Conservation (phyloP, 2,113 vertebrate species). For the cat (Felis catus) region F.catus_Fca126_mat1.0 CM031414.1:35123501-35124000, state of each 20-base stretch:
- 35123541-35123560: not conserved
- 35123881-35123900: no score
- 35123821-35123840: accelerated
- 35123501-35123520: not conserved
- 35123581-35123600: not conserved
- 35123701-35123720: not conserved
- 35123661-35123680: not conserved
- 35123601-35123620: not conserved
- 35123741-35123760: not conserved
- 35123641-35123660: not conserved
- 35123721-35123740: accelerated
- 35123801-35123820: accelerated
- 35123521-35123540: no score
- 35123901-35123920: not conserved
- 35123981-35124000: no score
- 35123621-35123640: not conserved
- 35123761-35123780: not conserved
- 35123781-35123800: no score
- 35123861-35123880: accelerated
- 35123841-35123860: accelerated
- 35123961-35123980: accelerated
- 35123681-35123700: accelerated
- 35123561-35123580: not conserved
- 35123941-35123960: no score
- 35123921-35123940: no score